Percentiles rank a stretch among this genome's conserved stretches.
These are phyloP conservation scores for Drosophila rhopaloa DNA, from an alignment of 1,140 invertebrate species.

Conservation along the genomic window DNA sequence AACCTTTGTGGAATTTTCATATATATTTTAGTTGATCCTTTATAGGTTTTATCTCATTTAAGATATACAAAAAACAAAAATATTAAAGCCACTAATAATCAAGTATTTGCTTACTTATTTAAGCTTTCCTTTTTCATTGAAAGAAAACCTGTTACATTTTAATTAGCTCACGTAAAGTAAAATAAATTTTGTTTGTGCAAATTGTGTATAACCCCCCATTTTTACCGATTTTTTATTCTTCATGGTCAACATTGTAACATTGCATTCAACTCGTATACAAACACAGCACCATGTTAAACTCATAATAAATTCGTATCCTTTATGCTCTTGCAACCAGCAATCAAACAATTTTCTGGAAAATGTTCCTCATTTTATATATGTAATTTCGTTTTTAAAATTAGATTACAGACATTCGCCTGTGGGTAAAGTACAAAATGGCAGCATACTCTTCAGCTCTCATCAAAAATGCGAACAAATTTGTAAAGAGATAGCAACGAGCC, in stretches of 20 bases:
- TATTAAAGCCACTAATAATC: no score
- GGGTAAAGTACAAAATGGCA: constrained; percentile 25
- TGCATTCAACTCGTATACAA: constrained; percentile 5
- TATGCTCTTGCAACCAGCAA: constrained; percentile 48
- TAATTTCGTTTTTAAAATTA: constrained; percentile 73
- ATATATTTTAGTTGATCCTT: no score
- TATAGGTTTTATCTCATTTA: no score
- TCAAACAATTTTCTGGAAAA: constrained; percentile 58
- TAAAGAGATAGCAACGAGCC: constrained; percentile 40
- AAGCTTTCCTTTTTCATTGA: no score
- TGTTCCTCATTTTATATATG: constrained; percentile 40
- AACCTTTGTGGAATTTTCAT: no score
- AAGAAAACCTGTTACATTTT: no score
- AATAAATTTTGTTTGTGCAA: no score
- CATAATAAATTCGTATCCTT: constrained; percentile 48
- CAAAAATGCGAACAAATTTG: constrained; percentile 57
- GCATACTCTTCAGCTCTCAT: constrained; percentile 48
- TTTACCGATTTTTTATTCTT: constrained; percentile 1
- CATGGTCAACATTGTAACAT: constrained; percentile 10
- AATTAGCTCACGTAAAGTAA: no score
- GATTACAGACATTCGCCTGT: constrained; percentile 63
- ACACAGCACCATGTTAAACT: not conserved
- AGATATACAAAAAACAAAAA: not conserved
- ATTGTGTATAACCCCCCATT: not conserved
- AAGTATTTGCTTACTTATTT: no score